These are phyloP conservation scores for Onychomys leucogaster DNA, from an alignment of 2,797 vertebrate species.

Conservation along the genomic window DNA sequence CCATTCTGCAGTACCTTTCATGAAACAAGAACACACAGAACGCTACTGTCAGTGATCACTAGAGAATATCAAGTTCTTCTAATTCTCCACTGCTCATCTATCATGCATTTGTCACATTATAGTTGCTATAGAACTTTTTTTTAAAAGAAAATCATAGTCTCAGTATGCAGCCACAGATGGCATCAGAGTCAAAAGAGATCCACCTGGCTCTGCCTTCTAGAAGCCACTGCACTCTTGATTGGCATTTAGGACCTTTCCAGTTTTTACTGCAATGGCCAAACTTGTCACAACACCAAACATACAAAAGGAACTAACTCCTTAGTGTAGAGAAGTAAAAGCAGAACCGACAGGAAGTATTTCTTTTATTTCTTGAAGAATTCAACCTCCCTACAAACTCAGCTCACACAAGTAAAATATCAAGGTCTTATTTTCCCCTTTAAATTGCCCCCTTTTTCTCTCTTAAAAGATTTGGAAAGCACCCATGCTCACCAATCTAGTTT, in stretches of 20 bases:
- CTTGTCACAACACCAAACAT: background rate
- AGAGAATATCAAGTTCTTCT: background rate
- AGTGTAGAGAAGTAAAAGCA: background rate
- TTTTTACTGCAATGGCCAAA: background rate
- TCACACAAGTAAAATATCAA: background rate
- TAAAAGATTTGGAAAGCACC: background rate
- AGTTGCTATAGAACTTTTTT: background rate
- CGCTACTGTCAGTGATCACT: background rate
- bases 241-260: background rate
- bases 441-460: background rate
- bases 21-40: constrained; percentile 4
- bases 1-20: background rate
- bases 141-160: background rate
- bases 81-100: background rate
- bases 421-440: background rate
- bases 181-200: background rate
- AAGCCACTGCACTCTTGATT: background rate
- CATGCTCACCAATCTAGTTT: background rate
- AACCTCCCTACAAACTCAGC: background rate
- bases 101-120: background rate
- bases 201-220: background rate
- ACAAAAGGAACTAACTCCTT: background rate
- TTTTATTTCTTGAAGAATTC: constrained; percentile 26
- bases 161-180: background rate
- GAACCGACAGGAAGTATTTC: background rate